These are phyloP conservation scores for Chrysina gloriosa DNA, from an alignment of 2,888 invertebrate genomes.

Conservation along the genomic window DNA sequence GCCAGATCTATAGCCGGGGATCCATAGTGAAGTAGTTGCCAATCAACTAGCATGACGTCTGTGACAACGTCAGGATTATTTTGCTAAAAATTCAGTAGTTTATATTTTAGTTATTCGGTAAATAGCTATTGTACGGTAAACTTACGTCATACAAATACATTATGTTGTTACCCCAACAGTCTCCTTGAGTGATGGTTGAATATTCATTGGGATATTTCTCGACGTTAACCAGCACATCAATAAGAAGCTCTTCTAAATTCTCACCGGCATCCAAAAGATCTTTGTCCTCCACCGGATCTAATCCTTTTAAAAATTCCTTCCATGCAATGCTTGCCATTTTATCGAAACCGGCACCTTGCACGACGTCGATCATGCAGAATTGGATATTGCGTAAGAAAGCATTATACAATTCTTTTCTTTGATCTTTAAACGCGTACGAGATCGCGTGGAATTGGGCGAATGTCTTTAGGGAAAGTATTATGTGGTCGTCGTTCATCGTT, in stretches of 20 bases:
- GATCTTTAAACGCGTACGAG: slow-evolving; percentile 71
- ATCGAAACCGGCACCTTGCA: neutral
- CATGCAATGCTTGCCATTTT: neutral
- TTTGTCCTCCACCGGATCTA: slow-evolving; percentile 18
- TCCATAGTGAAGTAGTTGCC: slow-evolving; percentile 20
- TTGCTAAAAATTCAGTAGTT: neutral
- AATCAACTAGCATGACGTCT: slow-evolving; percentile 36
- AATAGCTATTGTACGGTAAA: neutral
- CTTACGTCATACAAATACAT: slow-evolving; percentile 39
- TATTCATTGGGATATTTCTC: slow-evolving; percentile 13
- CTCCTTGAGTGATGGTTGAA: slow-evolving; percentile 28
- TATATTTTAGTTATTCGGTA: neutral
- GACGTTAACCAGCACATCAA: neutral
- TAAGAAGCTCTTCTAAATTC: neutral
- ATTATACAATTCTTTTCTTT: slow-evolving; percentile 67
- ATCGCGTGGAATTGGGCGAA: slow-evolving; percentile 70
- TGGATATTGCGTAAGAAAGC: slow-evolving; percentile 43
- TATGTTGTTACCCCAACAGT: slow-evolving; percentile 37
- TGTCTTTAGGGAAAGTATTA: slow-evolving; percentile 55
- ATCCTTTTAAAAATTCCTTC: neutral
- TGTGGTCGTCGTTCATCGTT: slow-evolving; percentile 62
- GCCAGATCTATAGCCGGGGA: slow-evolving; percentile 34
- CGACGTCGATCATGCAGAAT: neutral
- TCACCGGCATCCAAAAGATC: neutral
- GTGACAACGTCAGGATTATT: slow-evolving; percentile 3